phyloP scores from a whole-genome alignment of 2,113 vertebrate genomes.

The Zosterops hypoxanthus region DNA sequence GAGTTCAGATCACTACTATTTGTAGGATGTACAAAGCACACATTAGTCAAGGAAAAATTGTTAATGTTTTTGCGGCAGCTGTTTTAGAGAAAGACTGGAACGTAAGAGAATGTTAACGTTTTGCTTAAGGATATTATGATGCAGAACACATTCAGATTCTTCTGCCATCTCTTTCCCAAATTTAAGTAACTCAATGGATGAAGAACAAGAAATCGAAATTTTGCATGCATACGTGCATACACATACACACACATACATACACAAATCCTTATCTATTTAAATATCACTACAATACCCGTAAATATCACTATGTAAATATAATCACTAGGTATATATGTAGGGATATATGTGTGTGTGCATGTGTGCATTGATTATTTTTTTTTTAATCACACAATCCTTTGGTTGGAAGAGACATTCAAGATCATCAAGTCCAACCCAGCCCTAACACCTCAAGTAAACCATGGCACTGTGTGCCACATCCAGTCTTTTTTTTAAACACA shows the following conservation, averaged over 20 bases:
- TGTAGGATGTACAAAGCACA: background rate
- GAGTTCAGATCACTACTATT: background rate
- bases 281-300: background rate
- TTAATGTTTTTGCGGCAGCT: background rate
- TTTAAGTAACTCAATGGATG: background rate
- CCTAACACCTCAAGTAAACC: background rate
- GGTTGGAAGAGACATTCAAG: background rate
- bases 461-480: background rate
- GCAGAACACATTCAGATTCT: background rate
- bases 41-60: background rate
- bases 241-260: rapidly evolving
- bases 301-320: background rate
- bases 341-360: rapidly evolving
- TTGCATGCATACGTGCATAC: background rate
- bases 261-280: background rate
- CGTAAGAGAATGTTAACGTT: background rate
- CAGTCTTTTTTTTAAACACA: background rate
- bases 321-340: background rate
- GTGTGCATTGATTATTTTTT: background rate
- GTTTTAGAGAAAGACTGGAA: background rate
- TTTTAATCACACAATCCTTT: background rate
- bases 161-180: background rate
- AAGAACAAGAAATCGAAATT: background rate
- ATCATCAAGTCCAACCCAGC: background rate
- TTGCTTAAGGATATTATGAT: background rate